Percentiles rank a stretch among this genome's conserved stretches.
phyloP scores from a whole-genome alignment of 2,113 vertebrate species.

The Echinops telfairi region DNA sequence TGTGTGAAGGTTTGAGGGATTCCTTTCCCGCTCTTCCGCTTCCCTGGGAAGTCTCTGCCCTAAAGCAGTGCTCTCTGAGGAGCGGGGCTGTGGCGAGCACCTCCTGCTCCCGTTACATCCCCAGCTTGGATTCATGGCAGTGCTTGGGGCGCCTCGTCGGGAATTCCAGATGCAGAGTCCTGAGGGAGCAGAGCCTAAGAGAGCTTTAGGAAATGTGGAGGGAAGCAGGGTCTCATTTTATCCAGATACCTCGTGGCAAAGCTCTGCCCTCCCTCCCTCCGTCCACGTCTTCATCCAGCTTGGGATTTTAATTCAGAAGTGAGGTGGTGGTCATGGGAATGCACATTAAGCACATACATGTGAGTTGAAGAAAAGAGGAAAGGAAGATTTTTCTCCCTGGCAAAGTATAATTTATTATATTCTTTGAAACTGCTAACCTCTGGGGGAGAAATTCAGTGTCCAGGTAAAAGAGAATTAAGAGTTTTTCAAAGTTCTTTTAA shows the following conservation, averaged over 20 bases:
- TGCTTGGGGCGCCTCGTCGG: accelerated
- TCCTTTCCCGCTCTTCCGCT: neutral
- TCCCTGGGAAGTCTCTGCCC: too few species aligned
- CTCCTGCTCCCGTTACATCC: accelerated
- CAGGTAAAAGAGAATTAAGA: neutral
- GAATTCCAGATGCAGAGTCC: neutral
- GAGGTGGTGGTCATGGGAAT: neutral
- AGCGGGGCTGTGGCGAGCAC: accelerated
- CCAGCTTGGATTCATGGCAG: accelerated
- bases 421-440: neutral
- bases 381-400: neutral
- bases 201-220: too few species aligned
- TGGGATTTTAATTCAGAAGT: neutral
- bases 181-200: too few species aligned
- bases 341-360: neutral
- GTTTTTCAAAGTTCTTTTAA: neutral
- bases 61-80: accelerated
- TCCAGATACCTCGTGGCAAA: neutral
- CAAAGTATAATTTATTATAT: neutral
- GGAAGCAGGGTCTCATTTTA: too few species aligned
- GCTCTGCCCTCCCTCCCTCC: accelerated
- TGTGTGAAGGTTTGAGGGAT: accelerated
- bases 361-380: neutral
- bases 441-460: neutral
- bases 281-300: too few species aligned